These are phyloP conservation scores for Pseudococcus longispinus DNA, from an alignment of 2,888 invertebrate genomes.

Conservation along the genomic window DNA sequence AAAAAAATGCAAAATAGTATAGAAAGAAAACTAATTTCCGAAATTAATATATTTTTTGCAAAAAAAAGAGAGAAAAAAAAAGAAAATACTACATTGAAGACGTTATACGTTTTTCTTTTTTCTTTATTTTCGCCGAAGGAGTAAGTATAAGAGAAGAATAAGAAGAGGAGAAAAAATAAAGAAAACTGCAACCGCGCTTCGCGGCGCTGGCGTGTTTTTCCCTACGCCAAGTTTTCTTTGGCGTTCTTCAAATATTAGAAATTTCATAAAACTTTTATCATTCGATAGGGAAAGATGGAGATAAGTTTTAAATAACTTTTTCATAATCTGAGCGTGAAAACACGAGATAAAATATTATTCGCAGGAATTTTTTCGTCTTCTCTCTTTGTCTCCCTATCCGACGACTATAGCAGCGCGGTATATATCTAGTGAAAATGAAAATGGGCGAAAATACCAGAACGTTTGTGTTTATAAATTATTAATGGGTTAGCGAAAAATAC, in stretches of 20 bases:
- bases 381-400: not conserved
- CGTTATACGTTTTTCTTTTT: not conserved
- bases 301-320: conserved; percentile 46
- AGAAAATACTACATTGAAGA: conserved; percentile 16
- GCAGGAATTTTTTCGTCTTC: not conserved
- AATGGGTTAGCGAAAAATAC: conserved; percentile 31
- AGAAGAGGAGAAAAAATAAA: not conserved
- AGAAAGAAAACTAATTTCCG: conserved; percentile 40
- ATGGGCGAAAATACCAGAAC: not conserved
- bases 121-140: not conserved
- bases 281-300: conserved; percentile 37
- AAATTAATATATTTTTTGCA: conserved; percentile 44
- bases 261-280: conserved; percentile 47
- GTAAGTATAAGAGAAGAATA: no score
- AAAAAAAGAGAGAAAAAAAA: no score
- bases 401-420: not conserved
- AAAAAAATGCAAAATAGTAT: conserved; percentile 19
- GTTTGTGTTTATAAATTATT: conserved; percentile 34
- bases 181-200: not conserved
- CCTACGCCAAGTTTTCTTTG: conserved; percentile 7
- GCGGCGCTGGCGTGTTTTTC: conserved; percentile 17
- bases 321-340: conserved; percentile 32
- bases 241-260: conserved; percentile 41
- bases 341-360: conserved; percentile 26
- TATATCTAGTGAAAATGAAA: not conserved